These are phyloP conservation scores for Acanthopleura granulata DNA, from an alignment of 2,888 invertebrate genomes.

Conservation along the genomic window DNA sequence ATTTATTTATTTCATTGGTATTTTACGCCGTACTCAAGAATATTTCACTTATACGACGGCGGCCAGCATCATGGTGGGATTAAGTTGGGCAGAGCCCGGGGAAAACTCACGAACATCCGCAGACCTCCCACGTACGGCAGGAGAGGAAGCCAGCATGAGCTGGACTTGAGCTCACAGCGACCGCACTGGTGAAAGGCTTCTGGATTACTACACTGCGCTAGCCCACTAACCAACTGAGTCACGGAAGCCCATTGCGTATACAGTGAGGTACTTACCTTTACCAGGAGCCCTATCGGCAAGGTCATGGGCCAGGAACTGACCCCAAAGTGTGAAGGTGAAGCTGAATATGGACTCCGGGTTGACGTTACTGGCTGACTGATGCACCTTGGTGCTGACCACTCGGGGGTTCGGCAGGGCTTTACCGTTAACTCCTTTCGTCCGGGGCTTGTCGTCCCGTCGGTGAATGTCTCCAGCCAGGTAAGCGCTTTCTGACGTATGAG, in stretches of 20 bases:
- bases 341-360: not conserved
- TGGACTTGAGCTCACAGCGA: too few species aligned
- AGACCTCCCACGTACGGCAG: too few species aligned
- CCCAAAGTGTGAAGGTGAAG: not conserved
- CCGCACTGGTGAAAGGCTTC: too few species aligned
- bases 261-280: not conserved
- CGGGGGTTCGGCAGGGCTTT: not conserved
- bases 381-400: not conserved
- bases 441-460: not conserved
- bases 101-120: too few species aligned
- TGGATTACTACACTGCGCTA: too few species aligned
- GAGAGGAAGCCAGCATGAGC: too few species aligned
- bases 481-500: not conserved
- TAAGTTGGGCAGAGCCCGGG: too few species aligned
- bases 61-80: too few species aligned
- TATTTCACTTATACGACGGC: too few species aligned
- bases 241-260: not conserved
- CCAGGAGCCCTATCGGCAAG: not conserved
- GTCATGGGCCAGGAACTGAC: conserved; percentile 13
- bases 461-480: not conserved
- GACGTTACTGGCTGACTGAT: not conserved
- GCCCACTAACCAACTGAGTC: too few species aligned
- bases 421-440: not conserved
- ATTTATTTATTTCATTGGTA: too few species aligned
- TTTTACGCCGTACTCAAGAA: too few species aligned